Evolutionary conservation across 2,113 vertebrate species (phyloP).

Genomic region (Hemiscyllium ocellatum): DNA sequence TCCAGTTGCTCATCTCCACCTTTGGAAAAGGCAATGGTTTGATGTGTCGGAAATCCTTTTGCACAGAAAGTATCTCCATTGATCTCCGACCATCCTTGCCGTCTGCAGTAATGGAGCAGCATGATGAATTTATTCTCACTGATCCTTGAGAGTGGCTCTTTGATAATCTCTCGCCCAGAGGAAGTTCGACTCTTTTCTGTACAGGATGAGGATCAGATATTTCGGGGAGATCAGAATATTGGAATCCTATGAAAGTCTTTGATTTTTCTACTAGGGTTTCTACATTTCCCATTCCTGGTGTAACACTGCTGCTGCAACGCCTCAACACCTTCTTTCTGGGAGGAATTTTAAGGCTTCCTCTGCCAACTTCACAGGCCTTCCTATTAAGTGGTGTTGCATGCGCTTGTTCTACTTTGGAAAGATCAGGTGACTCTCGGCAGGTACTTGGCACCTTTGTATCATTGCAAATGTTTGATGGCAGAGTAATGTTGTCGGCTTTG

Average conservation of each 20-base stretch:
- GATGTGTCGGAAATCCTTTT: conserved; percentile 72
- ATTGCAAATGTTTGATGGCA: conserved; percentile 79
- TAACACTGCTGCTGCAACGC: conserved; percentile 66
- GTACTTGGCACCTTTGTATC: conserved; percentile 76
- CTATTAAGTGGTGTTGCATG: conserved; percentile 63
- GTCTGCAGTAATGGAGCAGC: conserved; percentile 54
- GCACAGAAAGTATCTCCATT: conserved; percentile 52
- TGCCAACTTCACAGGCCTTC: conserved; percentile 60
- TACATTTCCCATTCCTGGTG: conserved; percentile 61
- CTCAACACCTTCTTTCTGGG: conserved; percentile 64
- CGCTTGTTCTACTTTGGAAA: conserved; percentile 65
- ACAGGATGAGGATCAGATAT: conserved; percentile 55
- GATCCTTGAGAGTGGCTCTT: conserved; percentile 77
- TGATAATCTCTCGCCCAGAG: conserved; percentile 68
- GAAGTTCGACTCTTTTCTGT: conserved; percentile 58
- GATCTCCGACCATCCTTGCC: conserved; percentile 55
- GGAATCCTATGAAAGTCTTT: conserved; percentile 62
- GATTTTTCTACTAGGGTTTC: conserved; percentile 70
- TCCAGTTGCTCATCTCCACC: conserved; percentile 65
- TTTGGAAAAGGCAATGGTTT: conserved; percentile 65
- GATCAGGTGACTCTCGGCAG: conserved; percentile 70
- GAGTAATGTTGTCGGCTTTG: conserved; percentile 73
- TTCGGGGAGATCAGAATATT: conserved; percentile 53
- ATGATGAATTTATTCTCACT: conserved; percentile 53
- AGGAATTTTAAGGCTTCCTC: conserved; percentile 69